Base-by-base conservation (phyloP, 2,797 vertebrate genomes). In the Hippoglossus hippoglossus region DNA sequence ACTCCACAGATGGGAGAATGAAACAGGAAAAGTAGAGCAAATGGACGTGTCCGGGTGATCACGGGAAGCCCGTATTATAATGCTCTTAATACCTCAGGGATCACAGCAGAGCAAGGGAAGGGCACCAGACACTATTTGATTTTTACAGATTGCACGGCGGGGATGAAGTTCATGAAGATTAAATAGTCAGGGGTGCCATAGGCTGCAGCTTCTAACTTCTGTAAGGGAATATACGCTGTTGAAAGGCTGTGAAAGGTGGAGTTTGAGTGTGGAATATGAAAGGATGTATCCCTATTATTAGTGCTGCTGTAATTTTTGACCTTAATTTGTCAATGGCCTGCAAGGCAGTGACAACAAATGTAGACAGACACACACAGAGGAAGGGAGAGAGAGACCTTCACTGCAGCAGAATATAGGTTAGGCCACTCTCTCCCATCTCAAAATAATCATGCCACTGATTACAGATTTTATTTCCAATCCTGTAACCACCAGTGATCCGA, bases 1-100 rank as follows among this genome's bases (percentile, higher is more conserved):
- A 85, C 77, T 84, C 72, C 79, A 85, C 87, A 90, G 83, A 90
- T 84, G 86, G 86, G n/a, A 70, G 81, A 79, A 64, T 24, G 63
- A 69, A 84, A 77, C 68, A 61, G 80, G 67, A 79, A 89, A 90
- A 90, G 86, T 87, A 86, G 90, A 90, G 85, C 86, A 89, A 88
- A 88, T 52, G 76, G 72, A 77, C 75, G 66, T 39, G 79, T 77
- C 83, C 76, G 71, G 41, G 63, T 5, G 67, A 89, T 77, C 71
- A 70, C 3, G 57, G 78, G 68, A 80, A 53, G 60, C 75, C 79
- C 54, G 63, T 44, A 36, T 67, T 79, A 61, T 86, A 86, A 89
- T 91, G 78, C 89, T 81, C 84, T 89, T 91, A 89, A 85, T 82
- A 80, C 61, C 74, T 41, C 19, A 31, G 50, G 84, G 78, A 84